A percentile compares a stretch with the other conserved stretches of the same genome.
Evolutionary conservation across 2,888 invertebrate species (phyloP).

Genomic region (Chelonus formosanus): DNA sequence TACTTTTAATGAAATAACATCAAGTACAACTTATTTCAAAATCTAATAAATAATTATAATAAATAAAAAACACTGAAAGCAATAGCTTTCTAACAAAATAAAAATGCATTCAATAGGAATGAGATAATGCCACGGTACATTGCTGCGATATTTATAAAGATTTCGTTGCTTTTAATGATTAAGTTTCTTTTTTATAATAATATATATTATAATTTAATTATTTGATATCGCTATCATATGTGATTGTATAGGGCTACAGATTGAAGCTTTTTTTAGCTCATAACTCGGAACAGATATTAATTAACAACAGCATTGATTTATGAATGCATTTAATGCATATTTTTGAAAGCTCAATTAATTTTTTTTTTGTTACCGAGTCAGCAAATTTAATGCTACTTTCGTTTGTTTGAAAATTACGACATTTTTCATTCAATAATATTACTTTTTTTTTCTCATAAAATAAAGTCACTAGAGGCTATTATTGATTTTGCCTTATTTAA

Average conservation of each 20-base stretch:
- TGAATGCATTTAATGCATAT: constrained; percentile 24
- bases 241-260: constrained; percentile 29
- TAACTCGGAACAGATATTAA: not conserved
- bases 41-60: constrained; percentile 34
- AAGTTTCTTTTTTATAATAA: constrained; percentile 23
- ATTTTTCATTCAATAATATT: constrained; percentile 31
- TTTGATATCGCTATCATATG: constrained; percentile 27
- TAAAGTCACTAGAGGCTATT: constrained; percentile 42
- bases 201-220: constrained; percentile 22
- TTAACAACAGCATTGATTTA: constrained; percentile 5
- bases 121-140: constrained; percentile 36
- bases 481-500: constrained; percentile 38
- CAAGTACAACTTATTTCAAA: not conserved
- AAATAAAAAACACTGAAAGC: constrained; percentile 29
- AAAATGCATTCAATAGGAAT: constrained; percentile 29
- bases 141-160: constrained; percentile 1
- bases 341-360: constrained; percentile 4
- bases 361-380: constrained; percentile 14
- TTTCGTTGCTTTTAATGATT: constrained; percentile 32
- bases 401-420: constrained; percentile 36
- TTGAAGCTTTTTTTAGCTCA: constrained; percentile 28
- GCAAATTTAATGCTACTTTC: constrained; percentile 34
- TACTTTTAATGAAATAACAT: no score
- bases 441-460: constrained; percentile 34
- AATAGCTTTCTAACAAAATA: constrained; percentile 26